These are phyloP conservation scores for Argyrosomus regius DNA, from an alignment of 2,797 vertebrate species.

Conservation along the genomic window DNA sequence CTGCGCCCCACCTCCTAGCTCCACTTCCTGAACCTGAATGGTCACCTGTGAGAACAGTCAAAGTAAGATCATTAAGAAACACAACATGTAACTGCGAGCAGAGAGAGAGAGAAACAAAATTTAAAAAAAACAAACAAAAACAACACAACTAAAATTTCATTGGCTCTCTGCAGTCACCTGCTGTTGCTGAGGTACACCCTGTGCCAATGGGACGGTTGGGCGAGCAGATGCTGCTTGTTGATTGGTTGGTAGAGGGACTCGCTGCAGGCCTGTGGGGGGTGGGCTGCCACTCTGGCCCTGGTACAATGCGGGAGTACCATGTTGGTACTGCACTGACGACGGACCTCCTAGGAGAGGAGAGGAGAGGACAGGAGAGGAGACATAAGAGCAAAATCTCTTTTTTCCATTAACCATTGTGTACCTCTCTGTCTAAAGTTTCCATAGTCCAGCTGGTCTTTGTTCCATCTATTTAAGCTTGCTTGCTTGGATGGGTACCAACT, in stretches of 20 bases:
- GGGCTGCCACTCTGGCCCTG: slow-evolving; percentile 92
- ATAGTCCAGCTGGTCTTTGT: neutral
- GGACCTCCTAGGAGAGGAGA: slow-evolving; percentile 82
- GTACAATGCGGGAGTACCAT: slow-evolving; percentile 85
- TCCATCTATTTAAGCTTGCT: neutral
- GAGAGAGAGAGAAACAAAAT: neutral
- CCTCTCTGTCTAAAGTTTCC: too few species aligned
- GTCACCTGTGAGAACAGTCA: slow-evolving; percentile 86
- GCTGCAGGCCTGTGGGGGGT: slow-evolving; percentile 88
- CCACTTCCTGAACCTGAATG: slow-evolving; percentile 95
- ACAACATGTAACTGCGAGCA: neutral
- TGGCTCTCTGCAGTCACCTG: slow-evolving; percentile 89
- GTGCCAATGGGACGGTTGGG: slow-evolving; percentile 71
- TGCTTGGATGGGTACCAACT: neutral
- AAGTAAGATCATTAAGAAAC: neutral
- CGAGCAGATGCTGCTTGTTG: slow-evolving; percentile 75
- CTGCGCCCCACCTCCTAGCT: slow-evolving; percentile 82
- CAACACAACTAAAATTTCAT: neutral
- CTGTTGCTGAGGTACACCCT: slow-evolving; percentile 84
- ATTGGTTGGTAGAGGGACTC: slow-evolving; percentile 83
- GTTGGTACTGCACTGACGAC: slow-evolving; percentile 92
- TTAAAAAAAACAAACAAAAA: too few species aligned
- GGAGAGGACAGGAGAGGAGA: slow-evolving; percentile 24
- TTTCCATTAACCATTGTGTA: too few species aligned
- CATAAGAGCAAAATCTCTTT: neutral